A percentile compares a stretch with the other conserved stretches of the same genome.
Conservation (phyloP, 1,140 invertebrate genomes). For the Phortica variegata region DNA sequence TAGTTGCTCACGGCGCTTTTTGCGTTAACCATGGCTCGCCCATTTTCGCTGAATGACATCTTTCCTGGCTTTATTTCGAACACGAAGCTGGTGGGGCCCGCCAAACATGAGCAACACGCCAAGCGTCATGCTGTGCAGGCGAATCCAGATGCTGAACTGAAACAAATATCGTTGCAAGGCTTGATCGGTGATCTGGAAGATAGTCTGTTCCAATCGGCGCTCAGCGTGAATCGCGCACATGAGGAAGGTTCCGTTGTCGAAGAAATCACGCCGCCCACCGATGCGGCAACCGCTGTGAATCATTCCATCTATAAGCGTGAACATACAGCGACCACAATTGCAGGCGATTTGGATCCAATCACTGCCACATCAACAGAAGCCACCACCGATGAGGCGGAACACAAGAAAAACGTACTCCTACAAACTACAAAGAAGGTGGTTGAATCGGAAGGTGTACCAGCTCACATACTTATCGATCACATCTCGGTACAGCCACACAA, state of each 20-base stretch:
- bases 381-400: conserved; percentile 4
- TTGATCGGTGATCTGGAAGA: conserved; percentile 45
- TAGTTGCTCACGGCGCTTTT: conserved; percentile 20
- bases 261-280: conserved; percentile 21
- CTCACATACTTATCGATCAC: conserved; percentile 44
- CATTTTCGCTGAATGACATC: conserved; percentile 29
- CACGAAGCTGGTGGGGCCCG: conserved; percentile 7
- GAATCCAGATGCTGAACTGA: conserved; percentile 37
- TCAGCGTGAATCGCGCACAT: conserved; percentile 31
- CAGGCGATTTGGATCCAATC: conserved; percentile 1
- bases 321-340: conserved; percentile 8
- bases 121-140: conserved; percentile 34
- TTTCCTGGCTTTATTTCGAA: conserved; percentile 17
- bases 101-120: conserved; percentile 28
- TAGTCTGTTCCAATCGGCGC: conserved; percentile 41
- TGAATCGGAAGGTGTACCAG: conserved; percentile 22
- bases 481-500: conserved; percentile 43
- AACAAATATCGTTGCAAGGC: conserved; percentile 42
- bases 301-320: conserved; percentile 32
- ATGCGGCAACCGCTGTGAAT: conserved; percentile 3
- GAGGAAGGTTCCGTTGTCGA: conserved; percentile 21
- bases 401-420: conserved; percentile 32
- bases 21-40: conserved; percentile 20
- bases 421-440: conserved; percentile 44
- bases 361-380: neutral